phyloP scores from a whole-genome alignment of 2,113 vertebrate species.

The Psilopogon haemacephalus region DNA sequence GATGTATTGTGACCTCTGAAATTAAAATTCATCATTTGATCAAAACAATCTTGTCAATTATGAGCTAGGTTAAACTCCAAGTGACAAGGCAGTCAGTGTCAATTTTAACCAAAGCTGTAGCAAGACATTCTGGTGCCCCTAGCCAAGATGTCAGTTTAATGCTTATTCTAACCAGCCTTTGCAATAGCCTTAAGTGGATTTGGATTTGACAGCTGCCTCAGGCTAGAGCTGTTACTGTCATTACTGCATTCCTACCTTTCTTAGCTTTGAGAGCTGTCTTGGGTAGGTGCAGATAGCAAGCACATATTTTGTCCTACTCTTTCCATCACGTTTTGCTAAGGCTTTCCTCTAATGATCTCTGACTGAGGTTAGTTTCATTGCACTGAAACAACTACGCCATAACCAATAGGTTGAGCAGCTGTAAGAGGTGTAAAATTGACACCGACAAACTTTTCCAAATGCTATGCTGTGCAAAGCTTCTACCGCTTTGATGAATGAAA shows the following conservation, averaged over 20 bases:
- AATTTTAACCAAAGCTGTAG: background rate
- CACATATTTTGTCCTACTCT: background rate
- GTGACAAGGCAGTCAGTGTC: rapidly evolving
- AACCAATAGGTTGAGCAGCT: background rate
- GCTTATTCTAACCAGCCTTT: background rate
- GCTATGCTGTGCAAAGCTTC: background rate
- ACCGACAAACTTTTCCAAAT: background rate
- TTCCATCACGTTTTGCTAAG: background rate
- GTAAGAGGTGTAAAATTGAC: background rate
- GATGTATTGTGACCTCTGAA: background rate
- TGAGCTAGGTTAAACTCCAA: background rate
- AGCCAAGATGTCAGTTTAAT: background rate
- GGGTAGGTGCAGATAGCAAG: background rate
- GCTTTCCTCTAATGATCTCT: background rate
- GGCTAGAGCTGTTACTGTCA: background rate
- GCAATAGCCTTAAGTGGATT: background rate
- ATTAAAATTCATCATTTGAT: background rate
- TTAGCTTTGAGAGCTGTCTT: background rate
- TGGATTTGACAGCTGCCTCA: background rate
- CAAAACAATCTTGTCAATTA: background rate
- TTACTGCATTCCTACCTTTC: background rate
- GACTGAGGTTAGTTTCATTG: background rate
- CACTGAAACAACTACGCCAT: background rate
- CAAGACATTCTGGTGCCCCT: background rate
- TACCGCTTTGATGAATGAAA: background rate